Evolutionary conservation across 53 echinoderm and acorn worm genomes (phyloP).

Genomic region (Paracentrotus lividus): DNA sequence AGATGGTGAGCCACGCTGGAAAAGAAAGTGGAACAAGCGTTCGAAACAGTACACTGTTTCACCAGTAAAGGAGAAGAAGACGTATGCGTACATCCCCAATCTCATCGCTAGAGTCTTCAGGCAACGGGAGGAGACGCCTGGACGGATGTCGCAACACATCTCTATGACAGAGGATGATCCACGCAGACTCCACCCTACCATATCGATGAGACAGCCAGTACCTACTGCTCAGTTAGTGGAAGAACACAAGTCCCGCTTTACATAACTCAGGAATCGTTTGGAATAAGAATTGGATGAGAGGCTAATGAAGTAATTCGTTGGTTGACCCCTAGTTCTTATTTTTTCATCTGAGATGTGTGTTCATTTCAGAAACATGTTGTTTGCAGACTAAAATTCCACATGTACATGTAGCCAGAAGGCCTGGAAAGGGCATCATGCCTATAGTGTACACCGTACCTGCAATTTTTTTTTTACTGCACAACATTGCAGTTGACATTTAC

Average conservation of each 20-base stretch:
- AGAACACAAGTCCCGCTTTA: background rate
- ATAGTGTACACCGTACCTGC: too few species aligned
- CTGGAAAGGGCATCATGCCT: too few species aligned
- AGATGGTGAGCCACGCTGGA: conserved; percentile 47
- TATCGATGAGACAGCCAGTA: background rate
- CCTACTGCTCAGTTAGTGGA: background rate
- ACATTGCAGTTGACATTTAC: too few species aligned
- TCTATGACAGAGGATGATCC: background rate
- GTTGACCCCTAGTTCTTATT: too few species aligned
- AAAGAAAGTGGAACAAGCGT: conserved; percentile 54
- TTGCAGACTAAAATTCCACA: too few species aligned
- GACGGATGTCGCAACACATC: background rate
- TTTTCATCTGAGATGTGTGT: too few species aligned
- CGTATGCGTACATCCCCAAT: conserved; percentile 56
- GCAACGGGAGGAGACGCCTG: background rate
- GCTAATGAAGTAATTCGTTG: background rate
- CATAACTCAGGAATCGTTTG: background rate
- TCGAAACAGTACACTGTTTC: conserved; percentile 24
- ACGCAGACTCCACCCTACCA: background rate
- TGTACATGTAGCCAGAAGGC: too few species aligned
- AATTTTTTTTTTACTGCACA: too few species aligned
- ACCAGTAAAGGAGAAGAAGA: conserved; percentile 64
- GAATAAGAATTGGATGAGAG: background rate
- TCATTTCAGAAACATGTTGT: too few species aligned
- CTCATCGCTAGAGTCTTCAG: background rate